Base-by-base conservation (phyloP, 1,140 invertebrate genomes). In the Capitella teleta region DNA sequence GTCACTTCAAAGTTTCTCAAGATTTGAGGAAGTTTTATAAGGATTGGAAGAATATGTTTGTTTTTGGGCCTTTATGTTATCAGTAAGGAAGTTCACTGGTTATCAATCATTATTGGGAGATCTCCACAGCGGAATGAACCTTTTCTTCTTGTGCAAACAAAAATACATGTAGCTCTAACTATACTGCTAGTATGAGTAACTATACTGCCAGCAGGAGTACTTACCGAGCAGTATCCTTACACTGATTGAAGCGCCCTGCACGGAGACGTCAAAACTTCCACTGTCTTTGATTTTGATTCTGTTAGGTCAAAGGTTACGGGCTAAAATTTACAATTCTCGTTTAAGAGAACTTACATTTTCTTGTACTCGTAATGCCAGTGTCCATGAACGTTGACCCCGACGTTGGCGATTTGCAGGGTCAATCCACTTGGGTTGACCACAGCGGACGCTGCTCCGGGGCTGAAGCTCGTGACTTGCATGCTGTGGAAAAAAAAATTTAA, bases 201-300 rank as follows among this genome's bases (percentile, higher is more conserved):
- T 16, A 34, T 34, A 12, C 0, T 34, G 32, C 16, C 16, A 34
- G 16, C 10, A 4, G 23, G 16, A 38, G 16, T 12, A 38, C 36
- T 38, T 38, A 38, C 36, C 36, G 36, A 50, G 25, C 8, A n/a
- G 14, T 18, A 50, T 37, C 5, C 36, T 26, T 16, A 45, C 38
- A 23, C 48, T 38, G 8, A 50, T 12, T n/a, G 14, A 16, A 24
- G 28, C 25, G 16, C 48, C 48, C n/a, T 12, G 28, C 36, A 41
- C 36, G 28, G 30, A 34, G 6, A 24, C 16, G 21, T n/a, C 26
- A 26, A 50, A 50, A 10, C 21, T 42, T 8, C 48, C 48, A 10
- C 21, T 21, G 37, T 50, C 48, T 5, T 19, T 26, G 25, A 41
- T n/a, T 14, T 25, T 10, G 19, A 50, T 16, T 26, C 36, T 38